These are phyloP conservation scores for Lophochroa leadbeateri DNA, from an alignment of 2,113 vertebrate genomes.

Conservation along the genomic window DNA sequence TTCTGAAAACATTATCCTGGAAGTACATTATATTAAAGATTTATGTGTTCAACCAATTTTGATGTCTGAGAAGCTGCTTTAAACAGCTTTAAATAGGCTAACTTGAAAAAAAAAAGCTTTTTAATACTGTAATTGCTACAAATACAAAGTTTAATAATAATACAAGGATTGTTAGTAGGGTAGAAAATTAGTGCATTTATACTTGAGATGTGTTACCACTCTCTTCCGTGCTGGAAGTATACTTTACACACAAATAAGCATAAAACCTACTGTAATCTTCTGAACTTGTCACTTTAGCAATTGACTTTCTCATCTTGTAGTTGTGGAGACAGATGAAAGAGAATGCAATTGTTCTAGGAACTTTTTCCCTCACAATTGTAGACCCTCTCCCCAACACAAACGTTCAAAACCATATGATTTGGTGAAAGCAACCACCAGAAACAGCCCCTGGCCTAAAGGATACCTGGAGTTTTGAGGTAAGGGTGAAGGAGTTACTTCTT, in stretches of 20 bases:
- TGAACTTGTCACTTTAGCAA: not conserved
- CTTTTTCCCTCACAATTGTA: not conserved
- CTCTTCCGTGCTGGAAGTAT: not conserved
- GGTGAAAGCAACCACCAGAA: not conserved
- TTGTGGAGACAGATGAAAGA: not conserved
- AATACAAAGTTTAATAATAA: not conserved
- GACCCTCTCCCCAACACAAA: rapidly evolving
- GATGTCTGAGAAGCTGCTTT: not conserved
- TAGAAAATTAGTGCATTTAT: not conserved
- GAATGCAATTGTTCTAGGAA: not conserved
- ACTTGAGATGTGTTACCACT: not conserved
- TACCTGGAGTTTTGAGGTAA: slow-evolving; percentile 24
- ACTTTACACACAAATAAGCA: not conserved
- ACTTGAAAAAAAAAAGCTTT: not conserved
- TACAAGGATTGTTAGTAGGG: not conserved
- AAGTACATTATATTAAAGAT: not conserved
- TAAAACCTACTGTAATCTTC: not conserved
- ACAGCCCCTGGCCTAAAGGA: not conserved
- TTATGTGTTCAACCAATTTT: not conserved
- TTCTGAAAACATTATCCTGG: not conserved
- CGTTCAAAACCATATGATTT: not conserved
- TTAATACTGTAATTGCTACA: not conserved
- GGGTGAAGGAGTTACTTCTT: not conserved
- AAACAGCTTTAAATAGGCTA: not conserved
- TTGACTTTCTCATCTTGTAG: not conserved